These are phyloP conservation scores for Momotus momota DNA, from an alignment of 2,797 vertebrate species.

Conservation along the genomic window DNA sequence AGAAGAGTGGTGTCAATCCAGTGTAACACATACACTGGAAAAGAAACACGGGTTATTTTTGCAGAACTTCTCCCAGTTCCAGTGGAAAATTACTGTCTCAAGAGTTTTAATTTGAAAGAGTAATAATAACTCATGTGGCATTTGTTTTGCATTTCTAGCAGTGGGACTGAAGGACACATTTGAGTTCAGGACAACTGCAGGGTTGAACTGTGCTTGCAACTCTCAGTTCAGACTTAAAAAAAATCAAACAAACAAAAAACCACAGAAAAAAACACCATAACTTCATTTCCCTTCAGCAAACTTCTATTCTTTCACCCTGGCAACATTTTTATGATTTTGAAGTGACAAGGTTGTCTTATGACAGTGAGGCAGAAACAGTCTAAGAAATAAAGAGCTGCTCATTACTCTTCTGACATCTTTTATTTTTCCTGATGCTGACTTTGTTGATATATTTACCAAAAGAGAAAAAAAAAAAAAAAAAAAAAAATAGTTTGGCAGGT, in stretches of 20 bases:
- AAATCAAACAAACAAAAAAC: not conserved
- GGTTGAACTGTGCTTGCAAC: conserved; percentile 12
- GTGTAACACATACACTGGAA: not conserved
- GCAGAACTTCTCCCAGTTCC: not conserved
- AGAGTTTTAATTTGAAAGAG: not conserved
- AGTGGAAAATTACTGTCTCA: not conserved
- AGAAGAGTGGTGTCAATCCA: not conserved
- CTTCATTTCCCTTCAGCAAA: not conserved
- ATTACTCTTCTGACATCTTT: not conserved
- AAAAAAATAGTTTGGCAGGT: not conserved
- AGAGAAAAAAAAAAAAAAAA: not conserved
- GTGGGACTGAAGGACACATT: not conserved
- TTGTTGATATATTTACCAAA: conserved; percentile 9
- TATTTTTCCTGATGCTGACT: not conserved
- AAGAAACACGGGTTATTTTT: not conserved
- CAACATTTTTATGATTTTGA: not conserved
- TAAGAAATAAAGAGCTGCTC: conserved; percentile 18
- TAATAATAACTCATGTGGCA: not conserved
- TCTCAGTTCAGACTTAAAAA: not conserved
- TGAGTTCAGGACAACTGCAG: conserved; percentile 26
- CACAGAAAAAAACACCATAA: not conserved
- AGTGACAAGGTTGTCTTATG: not conserved
- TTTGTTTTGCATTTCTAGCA: conserved; percentile 29
- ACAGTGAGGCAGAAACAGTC: not conserved
- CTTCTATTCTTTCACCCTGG: not conserved